Evolutionary conservation across 2,113 vertebrate species (phyloP), one percentile per base, ranked within the genome.

Genomic region (human): DNA sequence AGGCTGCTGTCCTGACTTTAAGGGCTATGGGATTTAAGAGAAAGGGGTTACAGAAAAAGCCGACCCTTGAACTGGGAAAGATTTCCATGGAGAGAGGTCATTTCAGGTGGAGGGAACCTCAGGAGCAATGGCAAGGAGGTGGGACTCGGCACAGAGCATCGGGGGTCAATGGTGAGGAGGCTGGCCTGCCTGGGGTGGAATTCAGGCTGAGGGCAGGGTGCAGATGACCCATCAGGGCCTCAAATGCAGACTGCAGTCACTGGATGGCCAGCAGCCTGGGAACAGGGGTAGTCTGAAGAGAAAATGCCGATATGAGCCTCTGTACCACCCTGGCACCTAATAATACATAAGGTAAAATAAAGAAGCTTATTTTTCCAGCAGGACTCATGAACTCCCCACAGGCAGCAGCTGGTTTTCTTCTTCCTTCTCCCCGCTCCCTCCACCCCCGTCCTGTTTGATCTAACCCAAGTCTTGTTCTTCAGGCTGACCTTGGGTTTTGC

Each of bases 351-450:
- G 8, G 43, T 66, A 52, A 91, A 43, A 72, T 1, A 86, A 80
- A 68, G 72, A 10, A 48, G 30, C 61, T 82, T 82, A 66, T 72
- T 91, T 87, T 18, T 30, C 40, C 75, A 68, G 86, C 43, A 95
- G 72, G 38, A 89, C 78, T 52, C 30, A 82, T 2, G 25, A 76
- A 57, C 16, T 92, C 18, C 27, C 52, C 12, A 13, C 66, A 90
- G n/a, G 13, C 27, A 43, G 40, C 32, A 12, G 30, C 50, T 43
- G 14, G 8, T 61, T 59, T 87, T 76, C 72, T 70, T 38, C 30
- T 23, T 3, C 40, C 23, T 68, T 55, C n/a, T 79, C n/a, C 50
- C 73, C 0, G 22, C 18, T 70, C 17, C 22, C 45, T 13, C 61
- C 61, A 64, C 27, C 61, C 61, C 61, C 5, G 2, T 6, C 61